These are phyloP conservation scores for Caerostris extrusa DNA, from an alignment of 1,140 invertebrate species.

Conservation along the genomic window DNA sequence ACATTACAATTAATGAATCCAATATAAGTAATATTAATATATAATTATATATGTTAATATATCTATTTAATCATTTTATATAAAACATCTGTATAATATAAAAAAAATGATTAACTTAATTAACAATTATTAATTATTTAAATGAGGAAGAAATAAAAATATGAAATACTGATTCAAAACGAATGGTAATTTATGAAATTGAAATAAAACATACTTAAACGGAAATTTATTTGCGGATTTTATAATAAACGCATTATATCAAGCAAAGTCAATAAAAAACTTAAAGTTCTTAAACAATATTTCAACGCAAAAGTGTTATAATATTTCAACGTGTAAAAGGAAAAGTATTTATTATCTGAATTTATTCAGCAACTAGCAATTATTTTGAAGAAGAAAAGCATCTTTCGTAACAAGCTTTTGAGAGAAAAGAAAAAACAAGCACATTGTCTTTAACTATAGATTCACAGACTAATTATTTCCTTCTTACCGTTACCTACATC, in stretches of 20 bases:
- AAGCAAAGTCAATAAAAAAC: background rate
- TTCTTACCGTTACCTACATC: background rate
- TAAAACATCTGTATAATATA: too few species aligned
- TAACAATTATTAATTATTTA: too few species aligned
- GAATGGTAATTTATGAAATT: too few species aligned
- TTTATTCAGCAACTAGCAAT: background rate
- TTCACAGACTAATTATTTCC: conserved; percentile 4
- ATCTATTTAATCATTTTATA: too few species aligned
- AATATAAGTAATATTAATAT: too few species aligned
- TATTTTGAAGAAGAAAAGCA: background rate
- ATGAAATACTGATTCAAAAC: too few species aligned
- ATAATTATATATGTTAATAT: too few species aligned
- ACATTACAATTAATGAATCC: too few species aligned
- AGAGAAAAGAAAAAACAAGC: background rate
- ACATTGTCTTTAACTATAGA: background rate
- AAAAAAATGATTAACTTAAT: too few species aligned
- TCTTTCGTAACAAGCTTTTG: background rate
- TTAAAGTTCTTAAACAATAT: background rate
- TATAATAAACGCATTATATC: background rate
- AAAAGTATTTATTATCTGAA: conserved; percentile 6
- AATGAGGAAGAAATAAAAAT: too few species aligned
- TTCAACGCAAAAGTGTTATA: background rate
- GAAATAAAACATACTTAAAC: too few species aligned
- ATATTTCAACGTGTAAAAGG: background rate
- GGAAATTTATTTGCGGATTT: background rate